Evolutionary conservation across 2,797 vertebrate genomes (phyloP).

Genomic region (Pantherophis vulpinus): DNA sequence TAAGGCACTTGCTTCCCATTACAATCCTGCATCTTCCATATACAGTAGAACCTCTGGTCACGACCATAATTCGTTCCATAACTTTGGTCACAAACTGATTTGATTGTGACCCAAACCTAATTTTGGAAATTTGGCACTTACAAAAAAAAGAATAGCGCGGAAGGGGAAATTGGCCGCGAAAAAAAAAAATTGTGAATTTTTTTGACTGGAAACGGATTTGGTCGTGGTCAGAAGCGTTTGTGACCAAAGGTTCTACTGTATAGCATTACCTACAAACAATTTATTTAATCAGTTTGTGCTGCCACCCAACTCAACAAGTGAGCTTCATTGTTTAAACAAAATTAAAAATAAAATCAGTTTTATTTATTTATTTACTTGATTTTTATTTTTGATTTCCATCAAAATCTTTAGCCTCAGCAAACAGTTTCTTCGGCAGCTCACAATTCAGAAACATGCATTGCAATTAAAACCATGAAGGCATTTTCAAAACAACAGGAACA

Average conservation of each 20-base stretch:
- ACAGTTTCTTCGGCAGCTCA: not conserved
- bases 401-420: not conserved
- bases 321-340: not conserved
- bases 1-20: not conserved
- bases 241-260: not conserved
- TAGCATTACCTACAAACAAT: not conserved
- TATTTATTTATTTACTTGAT: not conserved
- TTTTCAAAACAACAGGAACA: not conserved
- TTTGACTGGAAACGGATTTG: no score
- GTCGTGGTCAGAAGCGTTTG: no score
- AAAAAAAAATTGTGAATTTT: no score
- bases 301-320: not conserved
- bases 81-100: no score
- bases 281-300: not conserved
- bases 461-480: not conserved
- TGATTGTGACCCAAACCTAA: no score
- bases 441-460: not conserved
- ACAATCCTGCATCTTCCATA: not conserved
- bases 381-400: not conserved
- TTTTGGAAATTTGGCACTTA: no score
- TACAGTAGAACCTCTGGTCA: no score
- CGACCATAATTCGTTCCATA: no score
- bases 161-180: no score
- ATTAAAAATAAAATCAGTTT: not conserved
- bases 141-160: no score